Evolutionary conservation across 2,888 invertebrate species (phyloP), one percentile per base, ranked within the genome.

Genomic region (Nemotelus nigrinus): DNA sequence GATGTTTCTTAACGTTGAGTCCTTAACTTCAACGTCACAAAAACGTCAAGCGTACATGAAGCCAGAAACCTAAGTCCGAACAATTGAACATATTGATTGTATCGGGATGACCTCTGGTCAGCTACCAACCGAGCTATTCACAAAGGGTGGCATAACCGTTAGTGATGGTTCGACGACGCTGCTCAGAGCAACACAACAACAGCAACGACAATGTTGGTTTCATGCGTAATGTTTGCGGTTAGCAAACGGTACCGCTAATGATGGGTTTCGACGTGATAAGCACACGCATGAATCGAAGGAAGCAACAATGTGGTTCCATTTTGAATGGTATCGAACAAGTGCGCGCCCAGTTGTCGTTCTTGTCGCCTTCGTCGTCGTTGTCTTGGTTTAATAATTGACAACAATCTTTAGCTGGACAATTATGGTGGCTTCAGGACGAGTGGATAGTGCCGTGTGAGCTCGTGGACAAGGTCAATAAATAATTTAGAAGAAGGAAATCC

Each of bases 241-340:
- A 75, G 75, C 67, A 76, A 78, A 78, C 75, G 78, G 71, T 70
- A 64, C 78, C 78, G 78, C 78, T 78, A 78, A 78, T 78, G 78
- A 78, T 76, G 48, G 74, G 74, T 74, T 25, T 74, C 47, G 74
- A 6, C 53, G 25, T 70, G 45, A 10, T 41, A 45, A 65, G 65
- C 45, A 64, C 41, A 41, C 53, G 45, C 58, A 8, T 63, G 48
- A 50, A 39, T 50, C 48, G 25, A 44, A 71, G n/a, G 55, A n/a
- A 55, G 39, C 41, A 68, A 50, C 25, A 8, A 50, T 57, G 6
- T 44, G 48, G 53, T 10, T 58, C 48, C 60, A 60, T 74, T 74
- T 74, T 47, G 74, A 60, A 74, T 7, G 10, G 44, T 4, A 43
- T 45, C 63, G 5, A 63, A 60, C 60, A 60, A 3, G 44, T 63